Base-by-base conservation (phyloP, 2,797 vertebrate species). In the Enteromius unitaeniatus region DNA sequence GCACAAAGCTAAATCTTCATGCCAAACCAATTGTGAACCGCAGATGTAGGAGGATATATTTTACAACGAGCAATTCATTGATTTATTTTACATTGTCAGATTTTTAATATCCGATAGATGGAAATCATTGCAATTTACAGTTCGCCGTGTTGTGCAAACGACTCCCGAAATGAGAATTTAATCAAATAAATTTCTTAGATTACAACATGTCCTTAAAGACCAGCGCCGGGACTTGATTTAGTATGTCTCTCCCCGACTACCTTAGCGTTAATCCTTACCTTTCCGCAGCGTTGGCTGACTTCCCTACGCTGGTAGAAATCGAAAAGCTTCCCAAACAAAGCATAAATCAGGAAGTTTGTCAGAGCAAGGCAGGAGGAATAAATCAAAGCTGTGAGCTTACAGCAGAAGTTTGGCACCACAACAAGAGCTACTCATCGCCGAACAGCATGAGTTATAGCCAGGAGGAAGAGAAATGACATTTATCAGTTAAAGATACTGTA, bases 401-500 rank as follows among this genome's bases (percentile, higher is more conserved):
- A 90, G 90, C 91, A 84, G 86, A 88, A 92, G 88, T 93, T 92
- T 93, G 90, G 89, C 91, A 91, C 89, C 84, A 91, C 92, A 93
- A 92, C 90, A 92, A 91, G 89, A 90, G 88, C 87, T 87, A 89
- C 91, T 94, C 92, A 92, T 93, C 92, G 91, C 88, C 86, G 83
- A 81, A 89, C 78, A 19, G 89, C 88, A 87, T 89, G 91, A 93
- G 91, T 93, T 89, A 84, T 87, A 90, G 93, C 93, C 93, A 85
- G 58, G 86, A 92, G 93, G 90, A 91, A 87, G 31, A 83, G 86
- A 88, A 87, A 86, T 92, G 94, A 94, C 94, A 94, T 93, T 95
- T 93, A 92, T 94, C 92, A 87, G 86, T 92, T 93, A 93, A 93
- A 92, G 92, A 93, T 92, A 90, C 88, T 86, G 91, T 90, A 90